A percentile compares a stretch with the other conserved stretches of the same genome.
Evolutionary conservation across 1,140 invertebrate genomes (phyloP).

Genomic region (Cherax quadricarinatus): DNA sequence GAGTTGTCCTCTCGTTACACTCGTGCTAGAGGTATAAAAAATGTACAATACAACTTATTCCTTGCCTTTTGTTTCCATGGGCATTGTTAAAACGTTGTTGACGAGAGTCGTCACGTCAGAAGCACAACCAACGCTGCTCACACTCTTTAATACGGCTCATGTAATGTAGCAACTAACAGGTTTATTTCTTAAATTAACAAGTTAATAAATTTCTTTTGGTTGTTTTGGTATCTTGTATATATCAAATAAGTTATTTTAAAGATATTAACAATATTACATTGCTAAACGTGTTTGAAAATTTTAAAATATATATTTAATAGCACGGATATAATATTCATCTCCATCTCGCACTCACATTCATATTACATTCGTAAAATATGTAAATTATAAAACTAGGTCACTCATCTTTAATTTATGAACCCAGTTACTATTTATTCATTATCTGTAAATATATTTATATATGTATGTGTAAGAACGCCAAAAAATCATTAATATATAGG

Average conservation of each 20-base stretch:
- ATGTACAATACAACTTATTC: no score
- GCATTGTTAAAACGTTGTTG: neutral
- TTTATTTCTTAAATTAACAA: neutral
- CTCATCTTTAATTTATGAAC: neutral
- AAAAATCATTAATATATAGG: neutral
- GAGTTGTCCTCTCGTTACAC: no score
- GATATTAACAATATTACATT: neutral
- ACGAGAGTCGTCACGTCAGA: no score
- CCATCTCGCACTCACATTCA: neutral
- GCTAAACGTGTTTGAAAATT: neutral
- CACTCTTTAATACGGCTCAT: slow-evolving; percentile 26
- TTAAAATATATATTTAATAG: neutral
- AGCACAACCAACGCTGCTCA: slow-evolving; percentile 6
- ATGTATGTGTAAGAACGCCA: neutral
- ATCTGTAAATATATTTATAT: neutral
- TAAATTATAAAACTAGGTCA: neutral
- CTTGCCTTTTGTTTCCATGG: slow-evolving; percentile 23
- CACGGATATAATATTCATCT: neutral
- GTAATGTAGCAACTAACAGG: neutral
- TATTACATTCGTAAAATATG: neutral
- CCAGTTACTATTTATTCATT: neutral
- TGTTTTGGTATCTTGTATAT: neutral
- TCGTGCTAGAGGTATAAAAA: no score
- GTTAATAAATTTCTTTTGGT: neutral
- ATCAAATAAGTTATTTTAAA: neutral